Conservation (phyloP, 2,888 invertebrate species). For the Rhogogaster chlorosoma region DNA sequence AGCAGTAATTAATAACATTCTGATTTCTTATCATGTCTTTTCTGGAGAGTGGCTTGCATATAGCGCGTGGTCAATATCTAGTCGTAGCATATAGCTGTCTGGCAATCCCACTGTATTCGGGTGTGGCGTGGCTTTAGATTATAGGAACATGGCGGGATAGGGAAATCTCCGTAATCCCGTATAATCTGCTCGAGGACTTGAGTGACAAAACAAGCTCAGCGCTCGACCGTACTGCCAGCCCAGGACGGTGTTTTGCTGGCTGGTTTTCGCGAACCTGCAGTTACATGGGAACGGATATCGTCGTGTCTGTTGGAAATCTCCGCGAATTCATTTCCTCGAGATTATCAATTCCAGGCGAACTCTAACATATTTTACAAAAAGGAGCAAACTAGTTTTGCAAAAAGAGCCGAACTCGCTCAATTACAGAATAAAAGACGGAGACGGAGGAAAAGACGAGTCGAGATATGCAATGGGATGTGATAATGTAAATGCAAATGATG, state of each 20-base stretch:
- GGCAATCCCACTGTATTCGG: not conserved
- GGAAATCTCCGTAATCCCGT: slow-evolving; percentile 49
- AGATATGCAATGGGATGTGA: not conserved
- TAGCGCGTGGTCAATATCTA: slow-evolving; percentile 2
- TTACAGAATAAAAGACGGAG: not conserved
- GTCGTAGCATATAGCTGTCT: not conserved
- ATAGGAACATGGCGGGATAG: slow-evolving; percentile 44
- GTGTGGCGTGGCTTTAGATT: slow-evolving; percentile 49
- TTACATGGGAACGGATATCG: not conserved
- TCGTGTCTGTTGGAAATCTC: not conserved
- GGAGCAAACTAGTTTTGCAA: not conserved
- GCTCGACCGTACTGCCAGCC: slow-evolving; percentile 31
- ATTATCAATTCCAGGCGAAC: not conserved
- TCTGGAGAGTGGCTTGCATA: not conserved
- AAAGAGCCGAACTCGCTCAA: not conserved
- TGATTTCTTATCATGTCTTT: not conserved
- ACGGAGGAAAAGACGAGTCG: not conserved
- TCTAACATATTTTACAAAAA: not conserved
- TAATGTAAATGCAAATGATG: slow-evolving; percentile 42
- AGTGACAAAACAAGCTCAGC: slow-evolving; percentile 49
- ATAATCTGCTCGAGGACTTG: slow-evolving; percentile 49
- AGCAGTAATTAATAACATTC: too few relatives aligned
- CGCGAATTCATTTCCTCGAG: not conserved
- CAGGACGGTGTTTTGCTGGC: slow-evolving; percentile 32
- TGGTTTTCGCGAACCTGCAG: slow-evolving; percentile 6